Base-by-base conservation (phyloP, 2,888 invertebrate genomes). In the Xestia ashworthii region DNA sequence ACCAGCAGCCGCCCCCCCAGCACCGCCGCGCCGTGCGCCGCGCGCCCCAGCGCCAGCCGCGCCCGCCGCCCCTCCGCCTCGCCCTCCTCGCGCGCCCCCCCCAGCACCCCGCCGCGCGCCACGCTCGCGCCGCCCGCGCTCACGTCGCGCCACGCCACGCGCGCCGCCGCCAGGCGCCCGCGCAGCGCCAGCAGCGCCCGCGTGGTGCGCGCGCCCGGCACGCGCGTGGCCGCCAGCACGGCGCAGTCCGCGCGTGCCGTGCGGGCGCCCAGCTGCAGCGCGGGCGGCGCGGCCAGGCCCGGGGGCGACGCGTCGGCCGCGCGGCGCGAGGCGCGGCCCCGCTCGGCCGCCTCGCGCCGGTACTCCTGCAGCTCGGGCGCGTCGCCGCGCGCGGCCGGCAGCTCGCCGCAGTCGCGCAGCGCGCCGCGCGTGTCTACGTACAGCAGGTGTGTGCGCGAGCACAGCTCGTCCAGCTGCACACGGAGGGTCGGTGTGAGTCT, bases 311-410 rank as follows among this genome's bases (percentile, higher is more conserved):
- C 84, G 84, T 83, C 76, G 91, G 90, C 9, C 97, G 98, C 84
- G 98, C 98, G 95, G 98, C 98, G 71, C 97, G 98, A 76, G 99
- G 98, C 75, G 97, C 98, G 80, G 98, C 98, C 62, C 97, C 97
- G 91, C 95, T 98, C 78, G 97, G 97, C 86, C 97, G 97, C 67
- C 97, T 97, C 71, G 97, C 99, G 68, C 95, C 99, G 85, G 98
- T 98, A 79, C 83, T 98, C 98, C 95, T 99, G 98, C 97, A 96
- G 96, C 14, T 99, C 86, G 98, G 98, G 68, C 98, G 98, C 93
- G 99, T 98, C 78, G 92, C 96, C 99, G 87, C 97, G 97, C 86
- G 97, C 97, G 38, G 98, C 98, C 1, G 99, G 98, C 90, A 98
- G 96, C 91, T 98, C 98, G 81, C 97, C 97, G 95, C 98, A 98